A percentile compares a stretch with the other conserved stretches of the same genome.
phyloP scores from a whole-genome alignment of 2,113 vertebrate species.

The Prionailurus viverrinus region DNA sequence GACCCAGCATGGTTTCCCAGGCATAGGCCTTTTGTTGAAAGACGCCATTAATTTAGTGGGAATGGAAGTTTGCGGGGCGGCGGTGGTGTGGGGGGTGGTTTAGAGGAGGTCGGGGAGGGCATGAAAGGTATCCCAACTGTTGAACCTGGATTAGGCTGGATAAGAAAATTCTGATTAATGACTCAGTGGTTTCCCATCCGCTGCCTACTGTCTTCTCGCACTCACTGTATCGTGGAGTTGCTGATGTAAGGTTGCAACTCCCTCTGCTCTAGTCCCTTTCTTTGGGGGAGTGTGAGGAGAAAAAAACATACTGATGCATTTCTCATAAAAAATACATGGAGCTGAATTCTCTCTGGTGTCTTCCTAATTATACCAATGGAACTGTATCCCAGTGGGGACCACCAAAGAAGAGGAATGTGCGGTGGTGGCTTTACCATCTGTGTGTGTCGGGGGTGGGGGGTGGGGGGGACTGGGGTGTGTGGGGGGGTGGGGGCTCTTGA shows the following conservation, averaged over 20 bases:
- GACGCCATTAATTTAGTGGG: not conserved
- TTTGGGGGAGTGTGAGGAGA: not conserved
- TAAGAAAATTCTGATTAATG: not conserved
- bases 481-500: not conserved
- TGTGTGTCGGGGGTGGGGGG: not conserved
- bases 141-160: not conserved
- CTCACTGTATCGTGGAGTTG: not conserved
- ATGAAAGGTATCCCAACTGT: not conserved
- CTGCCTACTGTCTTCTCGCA: not conserved
- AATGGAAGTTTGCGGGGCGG: not conserved
- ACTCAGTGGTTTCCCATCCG: not conserved
- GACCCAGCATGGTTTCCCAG: not conserved
- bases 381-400: not conserved
- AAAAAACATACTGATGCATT: constrained; percentile 21
- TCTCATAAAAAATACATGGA: not conserved
- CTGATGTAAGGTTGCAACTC: not conserved
- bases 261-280: constrained; percentile 3
- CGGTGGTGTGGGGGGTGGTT: not conserved
- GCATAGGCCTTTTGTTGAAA: not conserved
- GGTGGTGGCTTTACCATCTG: not conserved
- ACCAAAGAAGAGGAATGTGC: not conserved
- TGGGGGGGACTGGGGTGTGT: not conserved
- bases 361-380: not conserved
- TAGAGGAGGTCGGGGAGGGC: not conserved
- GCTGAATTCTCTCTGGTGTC: not conserved